Conservation (phyloP, 2,888 invertebrate species). For the Candidula unifasciata region DNA sequence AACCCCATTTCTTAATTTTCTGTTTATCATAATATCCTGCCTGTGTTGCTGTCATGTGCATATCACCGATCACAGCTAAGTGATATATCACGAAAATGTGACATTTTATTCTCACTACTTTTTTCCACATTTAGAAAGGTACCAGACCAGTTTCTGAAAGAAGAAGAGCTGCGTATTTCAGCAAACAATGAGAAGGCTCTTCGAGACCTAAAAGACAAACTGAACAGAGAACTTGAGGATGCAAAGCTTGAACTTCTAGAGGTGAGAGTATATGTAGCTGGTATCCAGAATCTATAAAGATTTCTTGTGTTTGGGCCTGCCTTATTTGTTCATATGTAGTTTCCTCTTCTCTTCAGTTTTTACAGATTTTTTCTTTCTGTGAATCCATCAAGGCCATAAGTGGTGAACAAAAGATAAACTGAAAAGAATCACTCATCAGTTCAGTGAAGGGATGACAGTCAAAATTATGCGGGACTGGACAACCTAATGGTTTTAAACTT, state of each 20-base stretch:
- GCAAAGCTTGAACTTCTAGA: constrained; percentile 72
- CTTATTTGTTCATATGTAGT: neutral
- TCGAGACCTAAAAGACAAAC: constrained; percentile 63
- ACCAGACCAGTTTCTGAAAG: constrained; percentile 55
- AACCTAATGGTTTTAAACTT: too few relatives aligned
- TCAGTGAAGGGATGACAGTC: too few relatives aligned
- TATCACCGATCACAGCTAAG: too few relatives aligned
- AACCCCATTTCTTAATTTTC: too few relatives aligned
- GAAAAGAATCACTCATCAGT: too few relatives aligned
- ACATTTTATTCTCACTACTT: neutral
- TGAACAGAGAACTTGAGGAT: constrained; percentile 71
- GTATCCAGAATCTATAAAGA: neutral
- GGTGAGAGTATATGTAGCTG: constrained; percentile 54
- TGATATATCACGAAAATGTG: neutral
- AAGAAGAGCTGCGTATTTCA: constrained; percentile 65
- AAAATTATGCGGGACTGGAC: too few relatives aligned
- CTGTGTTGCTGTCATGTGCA: too few relatives aligned
- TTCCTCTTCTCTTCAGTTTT: too few relatives aligned
- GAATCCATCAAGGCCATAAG: too few relatives aligned
- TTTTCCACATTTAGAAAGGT: constrained; percentile 55
- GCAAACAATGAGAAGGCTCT: constrained; percentile 66
- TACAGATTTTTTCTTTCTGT: too few relatives aligned
- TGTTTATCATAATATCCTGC: too few relatives aligned
- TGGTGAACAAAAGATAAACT: too few relatives aligned
- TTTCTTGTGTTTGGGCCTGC: neutral